phyloP scores from a whole-genome alignment of 2,888 invertebrate genomes.

The Ommatoiulus sabulosus region DNA sequence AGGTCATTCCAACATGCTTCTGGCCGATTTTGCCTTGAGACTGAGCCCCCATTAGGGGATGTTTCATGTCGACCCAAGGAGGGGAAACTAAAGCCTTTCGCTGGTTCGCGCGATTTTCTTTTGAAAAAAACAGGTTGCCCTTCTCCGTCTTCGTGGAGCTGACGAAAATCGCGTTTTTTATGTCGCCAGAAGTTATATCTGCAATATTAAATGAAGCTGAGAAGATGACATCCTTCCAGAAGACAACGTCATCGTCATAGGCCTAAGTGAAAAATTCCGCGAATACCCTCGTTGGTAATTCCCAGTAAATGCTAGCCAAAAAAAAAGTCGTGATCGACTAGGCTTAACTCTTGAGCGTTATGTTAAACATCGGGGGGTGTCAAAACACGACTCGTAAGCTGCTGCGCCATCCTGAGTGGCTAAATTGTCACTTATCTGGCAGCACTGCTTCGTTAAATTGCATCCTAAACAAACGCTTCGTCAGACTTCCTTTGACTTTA shows the following conservation, averaged over 20 bases:
- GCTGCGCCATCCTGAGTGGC: too few species aligned
- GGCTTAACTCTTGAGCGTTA: neutral
- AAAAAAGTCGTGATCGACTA: constrained; percentile 14
- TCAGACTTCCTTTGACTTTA: too few species aligned
- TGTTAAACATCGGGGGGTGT: neutral
- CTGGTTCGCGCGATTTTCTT: neutral
- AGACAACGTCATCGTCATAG: neutral
- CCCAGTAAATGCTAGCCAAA: neutral
- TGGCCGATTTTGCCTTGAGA: constrained; percentile 22
- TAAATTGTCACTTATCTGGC: too few species aligned
- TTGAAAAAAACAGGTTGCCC: neutral
- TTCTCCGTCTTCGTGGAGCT: constrained; percentile 1
- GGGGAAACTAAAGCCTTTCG: neutral
- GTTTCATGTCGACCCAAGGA: neutral
- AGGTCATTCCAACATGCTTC: constrained; percentile 1
- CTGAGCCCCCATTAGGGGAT: constrained; percentile 28
- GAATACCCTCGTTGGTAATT: constrained; percentile 1
- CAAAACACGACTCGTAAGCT: neutral
- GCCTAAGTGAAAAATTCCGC: constrained; percentile 34
- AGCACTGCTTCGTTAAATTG: too few species aligned
- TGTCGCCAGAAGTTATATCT: neutral
- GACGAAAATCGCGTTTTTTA: neutral
- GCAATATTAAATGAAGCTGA: constrained; percentile 18
- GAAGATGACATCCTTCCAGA: constrained; percentile 27
- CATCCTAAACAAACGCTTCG: too few species aligned